Percentiles rank a stretch among this genome's conserved stretches.
Conservation (phyloP, 2,113 vertebrate species). For the Morone saxatilis region DNA sequence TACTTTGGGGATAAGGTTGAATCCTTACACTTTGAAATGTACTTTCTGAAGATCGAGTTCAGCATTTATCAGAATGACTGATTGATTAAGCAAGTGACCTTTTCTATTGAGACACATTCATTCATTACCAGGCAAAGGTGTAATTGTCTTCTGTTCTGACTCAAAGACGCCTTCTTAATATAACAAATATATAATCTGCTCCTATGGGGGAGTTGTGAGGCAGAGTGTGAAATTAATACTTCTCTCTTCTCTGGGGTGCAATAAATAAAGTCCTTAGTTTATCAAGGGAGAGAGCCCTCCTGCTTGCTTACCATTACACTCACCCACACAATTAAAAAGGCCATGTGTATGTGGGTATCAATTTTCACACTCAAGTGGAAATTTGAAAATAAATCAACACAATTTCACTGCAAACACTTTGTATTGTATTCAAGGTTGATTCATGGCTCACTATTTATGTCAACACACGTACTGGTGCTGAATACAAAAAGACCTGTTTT, state of each 20-base stretch:
- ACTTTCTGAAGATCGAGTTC: constrained; percentile 9
- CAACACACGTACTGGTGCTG: not conserved
- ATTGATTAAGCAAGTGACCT: constrained; percentile 60
- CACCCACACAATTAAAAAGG: constrained; percentile 57
- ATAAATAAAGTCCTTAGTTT: constrained; percentile 72
- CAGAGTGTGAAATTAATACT: constrained; percentile 81
- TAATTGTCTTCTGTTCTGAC: constrained; percentile 65
- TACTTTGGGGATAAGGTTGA: not conserved
- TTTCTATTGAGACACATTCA: constrained; percentile 54
- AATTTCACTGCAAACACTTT: constrained; percentile 12
- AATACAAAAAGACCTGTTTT: not conserved
- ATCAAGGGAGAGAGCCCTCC: constrained; percentile 51
- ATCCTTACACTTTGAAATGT: constrained; percentile 21
- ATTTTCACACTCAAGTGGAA: constrained; percentile 56
- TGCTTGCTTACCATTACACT: constrained; percentile 55
- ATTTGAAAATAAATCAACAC: constrained; percentile 53
- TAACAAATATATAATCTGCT: constrained; percentile 70
- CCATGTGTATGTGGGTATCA: constrained; percentile 31
- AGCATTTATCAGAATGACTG: constrained; percentile 40
- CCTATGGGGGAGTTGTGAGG: constrained; percentile 64
- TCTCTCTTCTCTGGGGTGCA: constrained; percentile 56
- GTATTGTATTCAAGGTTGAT: constrained; percentile 5
- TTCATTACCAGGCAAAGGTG: constrained; percentile 62
- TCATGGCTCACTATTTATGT: constrained; percentile 25
- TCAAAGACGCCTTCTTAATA: constrained; percentile 59